Conservation (phyloP, 1,140 invertebrate species). For the Caenorhabditis tropicalis region DNA sequence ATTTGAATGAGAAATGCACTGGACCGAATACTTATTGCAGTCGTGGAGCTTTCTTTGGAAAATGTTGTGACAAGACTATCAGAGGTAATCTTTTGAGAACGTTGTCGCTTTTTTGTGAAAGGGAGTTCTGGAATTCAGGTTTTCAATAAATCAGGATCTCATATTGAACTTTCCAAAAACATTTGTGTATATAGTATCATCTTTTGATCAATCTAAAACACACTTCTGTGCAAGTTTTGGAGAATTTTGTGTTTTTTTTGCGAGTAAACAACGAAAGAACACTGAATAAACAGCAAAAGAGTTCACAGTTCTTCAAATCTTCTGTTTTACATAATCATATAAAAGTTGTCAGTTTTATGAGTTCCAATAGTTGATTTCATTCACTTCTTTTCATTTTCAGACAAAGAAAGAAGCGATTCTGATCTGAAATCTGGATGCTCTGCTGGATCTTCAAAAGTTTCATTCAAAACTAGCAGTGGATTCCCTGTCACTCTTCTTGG, state of each 20-base stretch:
- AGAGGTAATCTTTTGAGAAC: not conserved
- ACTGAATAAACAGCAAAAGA: not conserved
- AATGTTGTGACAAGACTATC: not conserved
- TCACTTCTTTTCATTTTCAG: not conserved
- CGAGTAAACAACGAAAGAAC: not conserved
- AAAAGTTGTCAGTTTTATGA: not conserved
- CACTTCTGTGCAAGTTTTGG: not conserved
- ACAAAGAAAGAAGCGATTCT: not conserved
- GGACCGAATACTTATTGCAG: not conserved
- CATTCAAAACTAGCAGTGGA: not conserved
- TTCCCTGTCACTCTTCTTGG: slow-evolving; percentile 15
- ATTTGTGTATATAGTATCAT: not conserved
- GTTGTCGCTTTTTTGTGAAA: not conserved
- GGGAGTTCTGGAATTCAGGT: too few relatives aligned
- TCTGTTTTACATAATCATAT: not conserved
- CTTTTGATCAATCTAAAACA: not conserved
- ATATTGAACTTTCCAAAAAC: not conserved
- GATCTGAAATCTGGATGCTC: not conserved
- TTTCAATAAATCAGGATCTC: too few relatives aligned
- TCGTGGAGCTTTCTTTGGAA: not conserved
- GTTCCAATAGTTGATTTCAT: not conserved
- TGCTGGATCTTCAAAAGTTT: not conserved
- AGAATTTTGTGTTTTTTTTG: not conserved
- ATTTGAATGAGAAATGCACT: not conserved
- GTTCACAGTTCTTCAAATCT: not conserved